Evolutionary conservation across 2,888 invertebrate genomes (phyloP).

Genomic region (Sylvicola fuscatus): DNA sequence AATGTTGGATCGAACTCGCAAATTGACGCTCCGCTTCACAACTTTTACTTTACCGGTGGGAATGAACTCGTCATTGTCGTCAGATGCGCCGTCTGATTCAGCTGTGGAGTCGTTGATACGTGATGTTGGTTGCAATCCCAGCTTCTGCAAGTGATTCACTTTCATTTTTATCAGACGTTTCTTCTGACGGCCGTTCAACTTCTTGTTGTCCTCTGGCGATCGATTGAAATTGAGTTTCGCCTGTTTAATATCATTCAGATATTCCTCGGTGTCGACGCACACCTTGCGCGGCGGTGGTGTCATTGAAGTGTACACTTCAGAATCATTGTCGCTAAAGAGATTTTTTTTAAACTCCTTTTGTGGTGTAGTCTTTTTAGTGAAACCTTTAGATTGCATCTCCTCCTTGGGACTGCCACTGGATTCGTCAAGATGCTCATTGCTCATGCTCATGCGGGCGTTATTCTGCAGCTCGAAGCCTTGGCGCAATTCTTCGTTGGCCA

Average conservation of each 20-base stretch:
- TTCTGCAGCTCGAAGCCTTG: slow-evolving; percentile 35
- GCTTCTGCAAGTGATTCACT: slow-evolving; percentile 34
- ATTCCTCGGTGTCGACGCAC: slow-evolving; percentile 19
- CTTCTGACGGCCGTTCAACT: slow-evolving; percentile 23
- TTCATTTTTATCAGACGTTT: slow-evolving; percentile 30
- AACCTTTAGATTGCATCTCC: neutral
- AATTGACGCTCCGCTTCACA: slow-evolving; percentile 21
- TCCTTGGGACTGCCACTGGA: slow-evolving; percentile 3
- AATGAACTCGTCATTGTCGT: slow-evolving; percentile 25
- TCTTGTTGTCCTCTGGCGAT: slow-evolving; percentile 21
- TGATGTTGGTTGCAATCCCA: slow-evolving; percentile 28
- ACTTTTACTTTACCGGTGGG: slow-evolving; percentile 18
- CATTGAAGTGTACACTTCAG: neutral
- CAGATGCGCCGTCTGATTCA: slow-evolving; percentile 18
- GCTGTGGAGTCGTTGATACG: slow-evolving; percentile 6
- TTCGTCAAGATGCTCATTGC: slow-evolving; percentile 7
- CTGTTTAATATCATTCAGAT: slow-evolving; percentile 20
- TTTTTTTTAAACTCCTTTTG: slow-evolving; percentile 4
- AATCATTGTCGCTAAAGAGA: neutral
- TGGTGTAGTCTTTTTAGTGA: neutral
- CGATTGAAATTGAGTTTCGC: slow-evolving; percentile 19
- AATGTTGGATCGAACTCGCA: slow-evolving; percentile 14
- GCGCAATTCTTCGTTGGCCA: slow-evolving; percentile 40
- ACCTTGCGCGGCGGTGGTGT: slow-evolving; percentile 10
- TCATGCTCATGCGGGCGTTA: slow-evolving; percentile 29